phyloP scores from a whole-genome alignment of 2,797 vertebrate genomes.

The Eospalax fontanierii region DNA sequence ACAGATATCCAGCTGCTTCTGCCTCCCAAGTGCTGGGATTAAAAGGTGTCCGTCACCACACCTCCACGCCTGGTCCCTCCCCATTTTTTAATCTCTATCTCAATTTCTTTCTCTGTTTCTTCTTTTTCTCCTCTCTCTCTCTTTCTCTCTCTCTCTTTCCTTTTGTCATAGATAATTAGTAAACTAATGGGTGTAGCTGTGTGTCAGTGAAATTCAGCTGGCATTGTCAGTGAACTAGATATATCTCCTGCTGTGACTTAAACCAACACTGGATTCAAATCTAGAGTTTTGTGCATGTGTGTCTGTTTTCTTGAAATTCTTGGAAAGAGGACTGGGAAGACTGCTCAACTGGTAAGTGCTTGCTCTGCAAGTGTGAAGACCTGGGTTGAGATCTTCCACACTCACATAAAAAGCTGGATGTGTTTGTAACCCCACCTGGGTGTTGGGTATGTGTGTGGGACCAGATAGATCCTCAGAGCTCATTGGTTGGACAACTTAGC shows the following conservation, averaged over 20 bases:
- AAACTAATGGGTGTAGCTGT: too few species aligned
- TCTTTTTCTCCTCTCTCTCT: neutral
- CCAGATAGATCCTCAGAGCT: neutral
- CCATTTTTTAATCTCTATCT: too few species aligned
- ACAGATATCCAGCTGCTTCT: too few species aligned
- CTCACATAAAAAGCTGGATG: neutral
- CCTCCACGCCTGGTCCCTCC: too few species aligned
- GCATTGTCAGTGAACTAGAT: too few species aligned
- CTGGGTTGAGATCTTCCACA: neutral
- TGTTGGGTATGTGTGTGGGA: neutral
- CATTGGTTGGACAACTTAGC: neutral
- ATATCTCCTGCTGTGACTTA: too few species aligned
- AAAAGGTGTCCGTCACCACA: too few species aligned
- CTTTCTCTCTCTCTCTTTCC: neutral
- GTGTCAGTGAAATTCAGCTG: too few species aligned
- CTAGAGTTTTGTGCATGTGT: neutral
- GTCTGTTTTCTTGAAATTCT: conserved; percentile 62
- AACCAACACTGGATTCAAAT: neutral
- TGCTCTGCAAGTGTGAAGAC: neutral
- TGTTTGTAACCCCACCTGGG: neutral
- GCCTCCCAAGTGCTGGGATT: too few species aligned
- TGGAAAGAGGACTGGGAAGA: neutral
- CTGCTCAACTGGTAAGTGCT: neutral
- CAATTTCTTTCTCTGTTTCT: rapidly evolving
- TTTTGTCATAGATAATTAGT: neutral